phyloP scores from a whole-genome alignment of 1,140 invertebrate genomes.

The Heliconius himera region DNA sequence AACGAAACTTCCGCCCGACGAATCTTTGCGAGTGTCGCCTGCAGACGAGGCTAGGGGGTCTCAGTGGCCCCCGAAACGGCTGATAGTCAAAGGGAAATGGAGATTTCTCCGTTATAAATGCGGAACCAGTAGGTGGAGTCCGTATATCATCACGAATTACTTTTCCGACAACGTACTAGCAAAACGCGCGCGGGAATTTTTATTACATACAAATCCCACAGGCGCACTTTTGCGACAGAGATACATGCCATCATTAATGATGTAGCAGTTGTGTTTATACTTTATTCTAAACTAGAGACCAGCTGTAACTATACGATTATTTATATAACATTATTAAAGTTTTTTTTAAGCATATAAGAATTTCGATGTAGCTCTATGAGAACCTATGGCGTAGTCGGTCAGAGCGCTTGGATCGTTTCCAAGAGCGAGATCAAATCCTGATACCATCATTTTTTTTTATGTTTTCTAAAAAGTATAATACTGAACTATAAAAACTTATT shows the following conservation, averaged over 20 bases:
- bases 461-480: too few species aligned
- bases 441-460: too few species aligned
- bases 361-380: too few species aligned
- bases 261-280: slow-evolving; percentile 6
- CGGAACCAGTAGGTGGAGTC: slow-evolving; percentile 65
- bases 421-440: too few species aligned
- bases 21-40: slow-evolving; percentile 77
- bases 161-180: slow-evolving; percentile 66
- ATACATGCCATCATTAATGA: slow-evolving; percentile 59
- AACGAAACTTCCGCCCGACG: slow-evolving; percentile 62
- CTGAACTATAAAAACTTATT: too few species aligned
- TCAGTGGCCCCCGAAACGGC: slow-evolving; percentile 70
- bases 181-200: slow-evolving; percentile 68
- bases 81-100: slow-evolving; percentile 76
- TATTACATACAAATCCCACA: slow-evolving; percentile 65
- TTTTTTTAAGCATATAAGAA: too few species aligned
- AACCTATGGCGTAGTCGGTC: too few species aligned
- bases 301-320: too few species aligned
- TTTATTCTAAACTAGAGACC: too few species aligned
- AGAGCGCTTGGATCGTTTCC: too few species aligned
- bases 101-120: slow-evolving; percentile 77
- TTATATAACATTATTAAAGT: too few species aligned
- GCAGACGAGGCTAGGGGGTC: slow-evolving; percentile 68
- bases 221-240: slow-evolving; percentile 63
- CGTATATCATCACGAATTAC: slow-evolving; percentile 76